These are phyloP conservation scores for Sphaerodactylus townsendi DNA, from an alignment of 2,113 vertebrate genomes.

Conservation along the genomic window DNA sequence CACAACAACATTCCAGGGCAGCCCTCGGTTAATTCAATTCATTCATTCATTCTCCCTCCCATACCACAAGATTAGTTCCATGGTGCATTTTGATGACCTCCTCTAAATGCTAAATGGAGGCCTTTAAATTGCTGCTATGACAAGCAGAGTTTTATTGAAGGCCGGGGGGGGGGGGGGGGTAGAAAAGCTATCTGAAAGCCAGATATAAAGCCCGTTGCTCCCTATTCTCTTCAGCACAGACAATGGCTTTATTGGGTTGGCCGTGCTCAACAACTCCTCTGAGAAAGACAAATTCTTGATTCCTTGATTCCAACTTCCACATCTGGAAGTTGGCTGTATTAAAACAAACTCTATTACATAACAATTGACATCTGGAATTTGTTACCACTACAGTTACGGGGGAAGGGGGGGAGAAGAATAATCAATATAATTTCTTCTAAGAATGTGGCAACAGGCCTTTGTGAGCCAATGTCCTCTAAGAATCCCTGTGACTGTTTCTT, in stretches of 20 bases:
- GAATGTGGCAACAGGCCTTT: constrained; percentile 57
- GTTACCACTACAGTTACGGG: constrained; percentile 66
- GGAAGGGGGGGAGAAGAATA: constrained; percentile 39
- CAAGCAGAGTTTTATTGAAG: not conserved
- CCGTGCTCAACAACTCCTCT: constrained; percentile 9
- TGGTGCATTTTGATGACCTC: not conserved
- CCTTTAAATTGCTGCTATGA: fast-evolving
- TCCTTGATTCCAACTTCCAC: constrained; percentile 48
- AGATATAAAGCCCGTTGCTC: constrained; percentile 9
- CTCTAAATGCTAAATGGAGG: not conserved
- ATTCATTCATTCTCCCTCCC: not conserved
- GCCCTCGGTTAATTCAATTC: constrained; percentile 1
- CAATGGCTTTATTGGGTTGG: constrained; percentile 13
- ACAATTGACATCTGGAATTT: constrained; percentile 68
- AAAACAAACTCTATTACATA: constrained; percentile 68
- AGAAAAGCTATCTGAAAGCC: not conserved
- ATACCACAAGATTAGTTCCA: not conserved
- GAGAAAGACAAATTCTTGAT: constrained; percentile 6
- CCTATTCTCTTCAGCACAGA: not conserved
- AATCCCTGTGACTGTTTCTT: constrained; percentile 53
- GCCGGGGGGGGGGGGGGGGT: no score
- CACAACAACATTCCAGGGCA: not conserved
- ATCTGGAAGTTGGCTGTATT: constrained; percentile 64
- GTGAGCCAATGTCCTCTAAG: constrained; percentile 59
- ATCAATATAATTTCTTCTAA: constrained; percentile 69